Conservation (phyloP, 2,797 vertebrate species). For the Paramormyrops hopkinsi region DNA sequence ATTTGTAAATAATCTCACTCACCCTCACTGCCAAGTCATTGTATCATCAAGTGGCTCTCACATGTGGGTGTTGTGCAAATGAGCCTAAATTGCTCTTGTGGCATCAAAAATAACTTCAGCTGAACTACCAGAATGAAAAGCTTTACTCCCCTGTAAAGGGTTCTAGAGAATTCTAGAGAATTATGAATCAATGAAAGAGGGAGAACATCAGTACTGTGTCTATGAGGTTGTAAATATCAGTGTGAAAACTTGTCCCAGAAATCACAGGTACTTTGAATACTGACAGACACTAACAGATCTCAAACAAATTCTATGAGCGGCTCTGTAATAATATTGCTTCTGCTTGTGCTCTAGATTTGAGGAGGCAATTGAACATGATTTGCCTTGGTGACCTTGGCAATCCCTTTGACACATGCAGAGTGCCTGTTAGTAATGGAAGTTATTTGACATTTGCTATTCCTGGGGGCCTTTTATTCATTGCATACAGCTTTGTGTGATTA, state of each 20-base stretch:
- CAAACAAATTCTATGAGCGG: neutral
- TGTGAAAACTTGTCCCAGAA: neutral
- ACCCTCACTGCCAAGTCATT: neutral
- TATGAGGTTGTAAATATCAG: neutral
- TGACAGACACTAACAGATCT: neutral
- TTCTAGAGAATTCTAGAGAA: neutral
- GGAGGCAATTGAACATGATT: neutral
- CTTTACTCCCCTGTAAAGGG: neutral
- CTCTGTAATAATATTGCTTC: neutral
- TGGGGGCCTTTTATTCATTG: conserved; percentile 26
- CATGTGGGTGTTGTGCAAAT: neutral
- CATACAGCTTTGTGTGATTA: neutral
- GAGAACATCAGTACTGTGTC: neutral
- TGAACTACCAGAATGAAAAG: neutral
- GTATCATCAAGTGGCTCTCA: neutral
- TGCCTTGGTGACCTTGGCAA: neutral
- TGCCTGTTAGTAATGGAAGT: conserved; percentile 46
- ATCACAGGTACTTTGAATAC: neutral
- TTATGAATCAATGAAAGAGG: neutral
- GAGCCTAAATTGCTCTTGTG: neutral
- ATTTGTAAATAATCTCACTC: neutral
- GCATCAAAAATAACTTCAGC: neutral
- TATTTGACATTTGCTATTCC: conserved; percentile 45
- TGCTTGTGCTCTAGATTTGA: neutral
- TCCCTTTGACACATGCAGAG: neutral